phyloP scores from a whole-genome alignment of 2,888 invertebrate genomes.

The Acleris holmiana region DNA sequence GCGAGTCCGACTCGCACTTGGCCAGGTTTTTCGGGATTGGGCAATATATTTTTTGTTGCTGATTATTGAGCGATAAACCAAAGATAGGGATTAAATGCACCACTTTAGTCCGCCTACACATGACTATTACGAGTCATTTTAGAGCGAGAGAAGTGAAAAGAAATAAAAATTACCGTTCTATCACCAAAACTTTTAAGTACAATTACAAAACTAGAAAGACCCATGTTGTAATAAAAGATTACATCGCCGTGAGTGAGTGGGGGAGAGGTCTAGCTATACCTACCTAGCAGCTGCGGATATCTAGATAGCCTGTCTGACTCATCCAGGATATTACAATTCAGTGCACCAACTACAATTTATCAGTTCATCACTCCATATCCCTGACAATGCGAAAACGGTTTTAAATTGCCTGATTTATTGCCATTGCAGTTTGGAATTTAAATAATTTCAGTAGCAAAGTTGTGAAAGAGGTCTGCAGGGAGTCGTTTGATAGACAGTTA shows the following conservation, averaged over 20 bases:
- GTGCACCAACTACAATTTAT: conserved; percentile 7
- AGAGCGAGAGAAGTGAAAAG: no score
- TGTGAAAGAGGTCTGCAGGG: conserved; percentile 8
- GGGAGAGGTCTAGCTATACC: neutral
- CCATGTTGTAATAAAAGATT: conserved; percentile 45
- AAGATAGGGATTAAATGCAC: no score
- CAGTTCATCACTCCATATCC: conserved; percentile 4
- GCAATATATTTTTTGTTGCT: no score
- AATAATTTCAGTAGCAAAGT: conserved; percentile 5
- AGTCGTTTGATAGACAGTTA: conserved; percentile 2
- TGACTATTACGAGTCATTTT: no score
- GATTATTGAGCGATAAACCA: no score
- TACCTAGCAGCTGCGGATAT: conserved; percentile 2
- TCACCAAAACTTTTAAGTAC: no score
- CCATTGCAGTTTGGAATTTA: conserved; percentile 17
- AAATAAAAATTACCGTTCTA: no score
- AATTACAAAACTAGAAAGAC: conserved; percentile 30
- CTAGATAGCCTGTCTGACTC: neutral
- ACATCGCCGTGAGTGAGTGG: conserved; percentile 40
- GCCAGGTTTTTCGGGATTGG: no score
- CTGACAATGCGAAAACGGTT: conserved; percentile 18
- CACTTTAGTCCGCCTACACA: no score
- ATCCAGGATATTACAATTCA: conserved; percentile 32
- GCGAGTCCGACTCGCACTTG: no score
- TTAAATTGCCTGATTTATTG: conserved; percentile 34